Base-by-base conservation (phyloP, 2,113 vertebrate genomes). In the Labeo catla region DNA sequence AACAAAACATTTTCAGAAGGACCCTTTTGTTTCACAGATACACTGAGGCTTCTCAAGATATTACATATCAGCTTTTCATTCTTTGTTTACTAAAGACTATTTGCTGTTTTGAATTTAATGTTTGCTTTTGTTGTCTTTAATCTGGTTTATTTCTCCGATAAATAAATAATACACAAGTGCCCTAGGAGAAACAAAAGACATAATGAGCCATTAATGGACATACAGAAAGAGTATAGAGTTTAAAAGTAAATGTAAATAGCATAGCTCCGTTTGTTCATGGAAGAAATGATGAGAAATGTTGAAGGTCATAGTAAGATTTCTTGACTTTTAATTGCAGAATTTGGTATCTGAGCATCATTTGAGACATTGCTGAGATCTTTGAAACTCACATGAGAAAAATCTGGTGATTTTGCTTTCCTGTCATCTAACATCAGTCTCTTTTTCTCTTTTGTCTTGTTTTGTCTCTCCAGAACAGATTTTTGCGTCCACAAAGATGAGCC, bases 401-500 rank as follows among this genome's bases (percentile, higher is more conserved):
- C 8, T 39, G 15, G 39, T 28, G 28, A 28, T 28, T 54, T 54
- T 1, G 0, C 28, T 54, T 77, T 76, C 4, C 47, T 76, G 1
- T 34, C 34, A 10, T 47, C 73, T 76, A 76, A 76, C 43, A 76
- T 54, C 9, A 72, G 36, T 72, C 39, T 86, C 28, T 85, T 4
- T 72, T 47, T 86, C 45, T 86, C 70, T 73, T n/a, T 43, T 11
- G 19, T 83, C 57, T 73, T 34, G n/a, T 77, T 66, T 13, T 70
- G 12, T 84, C 43, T 88, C 45, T 15, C 65, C 83, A 99, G 98
- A 95, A 99, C 98, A 89, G 97, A 99, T 93, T 99, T 99, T 95
- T 99, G 98, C 81, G 98, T 99, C 76, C 97, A 99, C 93, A 99
- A 99, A 94, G 96, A 99, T 6, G 97, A 98, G 83, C 98, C 98